Evolutionary conservation across 2,888 invertebrate species (phyloP), one percentile per base, ranked within the genome.

Genomic region (Cataglyphis altisquamis): DNA sequence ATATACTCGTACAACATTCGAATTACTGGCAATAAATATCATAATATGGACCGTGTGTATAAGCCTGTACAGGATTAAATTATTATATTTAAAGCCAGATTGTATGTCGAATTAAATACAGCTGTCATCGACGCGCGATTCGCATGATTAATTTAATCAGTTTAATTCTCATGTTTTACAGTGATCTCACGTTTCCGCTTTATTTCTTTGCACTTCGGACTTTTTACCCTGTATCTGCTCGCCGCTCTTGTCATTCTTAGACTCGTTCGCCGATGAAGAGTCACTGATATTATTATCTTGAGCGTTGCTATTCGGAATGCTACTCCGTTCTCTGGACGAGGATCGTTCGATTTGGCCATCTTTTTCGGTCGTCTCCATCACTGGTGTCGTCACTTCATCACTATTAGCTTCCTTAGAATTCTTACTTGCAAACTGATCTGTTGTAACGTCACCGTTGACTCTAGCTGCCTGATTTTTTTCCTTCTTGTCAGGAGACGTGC

Each of bases 131-230:
- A 41, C 9, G n/a, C 15, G 32, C n/a, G 9, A 72, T 15, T 62
- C 39, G 25, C 48, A 77, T 8, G 48, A 48, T 48, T 48, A 48
- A 1, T 52, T 25, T 48, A 82, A 60, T 48, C 36, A 67, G 18
- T 45, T 32, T 36, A 48, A 64, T 66, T n/a, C 21, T 29, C 29
- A 29, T 48, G 68, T 67, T 57, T 84, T 78, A 72, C 80, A 85
- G 90, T 39, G 39, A 39, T 39, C 9, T 94, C 94, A 94, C 89
- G 94, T 92, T 62, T 94, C 94, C 12, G 90, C 90, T 86, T 93
- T 93, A 78, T 87, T 92, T 67, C 90, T 92, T 84, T 93, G 92
- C 70, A 87, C 87, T 60, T 94, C 94, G 39, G 89, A 89, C 67
- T 93, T 94, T 32, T 93, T 93, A 57, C 87, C 91, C 84, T 92